Evolutionary conservation across 2,797 vertebrate species (phyloP).

Genomic region (Odontamblyopus lacepedii): DNA sequence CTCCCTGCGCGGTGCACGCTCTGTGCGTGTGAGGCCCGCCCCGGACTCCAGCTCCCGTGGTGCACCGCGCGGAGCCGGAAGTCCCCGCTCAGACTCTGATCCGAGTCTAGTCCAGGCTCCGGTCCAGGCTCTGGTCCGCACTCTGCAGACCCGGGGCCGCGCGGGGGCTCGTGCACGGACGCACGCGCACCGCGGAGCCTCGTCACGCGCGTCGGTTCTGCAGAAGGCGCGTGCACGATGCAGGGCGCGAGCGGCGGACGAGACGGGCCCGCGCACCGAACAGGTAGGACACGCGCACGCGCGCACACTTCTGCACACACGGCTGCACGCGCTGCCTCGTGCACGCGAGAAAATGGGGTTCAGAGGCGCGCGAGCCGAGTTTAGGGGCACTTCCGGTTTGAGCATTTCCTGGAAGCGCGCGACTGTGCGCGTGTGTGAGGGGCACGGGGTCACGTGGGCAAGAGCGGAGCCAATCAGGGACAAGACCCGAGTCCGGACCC

Average conservation of each 20-base stretch:
- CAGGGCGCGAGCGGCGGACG: background rate
- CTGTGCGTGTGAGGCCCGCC: background rate
- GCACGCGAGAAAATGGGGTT: background rate
- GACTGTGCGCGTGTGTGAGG: background rate
- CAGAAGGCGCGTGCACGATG: slow-evolving; percentile 6
- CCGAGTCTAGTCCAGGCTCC: background rate
- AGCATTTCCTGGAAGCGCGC: slow-evolving; percentile 1
- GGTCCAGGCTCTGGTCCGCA: background rate
- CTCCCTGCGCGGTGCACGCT: background rate
- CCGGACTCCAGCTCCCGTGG: slow-evolving; percentile 3
- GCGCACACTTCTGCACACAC: background rate
- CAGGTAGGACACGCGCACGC: slow-evolving; percentile 6
- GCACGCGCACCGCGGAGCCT: slow-evolving; percentile 5
- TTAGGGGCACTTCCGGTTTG: background rate
- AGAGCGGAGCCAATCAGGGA: background rate
- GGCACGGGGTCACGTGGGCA: background rate
- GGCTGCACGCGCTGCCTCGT: background rate
- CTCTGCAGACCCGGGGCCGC: slow-evolving; percentile 7
- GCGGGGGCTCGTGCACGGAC: slow-evolving; percentile 8
- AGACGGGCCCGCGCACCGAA: background rate
- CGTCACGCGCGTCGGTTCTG: background rate
- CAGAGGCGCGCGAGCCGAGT: background rate
- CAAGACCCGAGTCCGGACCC: background rate
- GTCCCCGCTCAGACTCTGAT: background rate
- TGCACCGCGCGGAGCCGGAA: slow-evolving; percentile 7